Conservation (phyloP, 1,140 invertebrate species). For the Zaprionus tsacasi region DNA sequence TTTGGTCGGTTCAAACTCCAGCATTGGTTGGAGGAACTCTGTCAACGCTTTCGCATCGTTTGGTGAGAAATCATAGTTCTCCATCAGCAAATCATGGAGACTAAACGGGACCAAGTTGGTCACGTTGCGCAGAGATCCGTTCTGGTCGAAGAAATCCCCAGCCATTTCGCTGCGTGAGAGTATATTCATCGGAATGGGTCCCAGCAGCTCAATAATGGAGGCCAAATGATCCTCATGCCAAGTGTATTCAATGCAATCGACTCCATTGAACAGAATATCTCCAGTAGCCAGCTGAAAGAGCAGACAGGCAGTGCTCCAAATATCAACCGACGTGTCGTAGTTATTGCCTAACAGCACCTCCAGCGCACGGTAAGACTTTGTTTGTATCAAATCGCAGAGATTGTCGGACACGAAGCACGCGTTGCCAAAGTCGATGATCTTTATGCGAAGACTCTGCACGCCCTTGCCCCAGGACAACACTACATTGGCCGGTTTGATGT, state of each 20-base stretch:
- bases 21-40: slow-evolving; percentile 96
- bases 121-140: slow-evolving; percentile 94
- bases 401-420: slow-evolving; percentile 93
- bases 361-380: slow-evolving; percentile 96
- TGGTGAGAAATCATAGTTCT: slow-evolving; percentile 96
- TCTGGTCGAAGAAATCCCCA: slow-evolving; percentile 95
- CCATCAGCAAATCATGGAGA: slow-evolving; percentile 93
- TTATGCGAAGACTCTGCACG: slow-evolving; percentile 91
- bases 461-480: slow-evolving; percentile 86
- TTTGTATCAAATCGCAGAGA: slow-evolving; percentile 94
- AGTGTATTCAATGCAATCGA: slow-evolving; percentile 91
- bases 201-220: slow-evolving; percentile 98
- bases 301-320: slow-evolving; percentile 99
- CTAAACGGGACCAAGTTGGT: slow-evolving; percentile 96
- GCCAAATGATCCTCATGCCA: slow-evolving; percentile 98
- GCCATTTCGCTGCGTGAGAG: slow-evolving; percentile 95
- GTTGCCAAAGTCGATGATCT: slow-evolving; percentile 98
- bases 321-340: slow-evolving; percentile 96
- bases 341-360: slow-evolving; percentile 97
- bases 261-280: slow-evolving; percentile 99
- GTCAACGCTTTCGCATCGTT: slow-evolving; percentile 93
- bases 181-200: slow-evolving; percentile 95
- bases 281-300: slow-evolving; percentile 99
- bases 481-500: slow-evolving; percentile 99
- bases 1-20: slow-evolving; percentile 94